Evolutionary conservation across 2,797 vertebrate species (phyloP).

Genomic region (Graptemys geographica): DNA sequence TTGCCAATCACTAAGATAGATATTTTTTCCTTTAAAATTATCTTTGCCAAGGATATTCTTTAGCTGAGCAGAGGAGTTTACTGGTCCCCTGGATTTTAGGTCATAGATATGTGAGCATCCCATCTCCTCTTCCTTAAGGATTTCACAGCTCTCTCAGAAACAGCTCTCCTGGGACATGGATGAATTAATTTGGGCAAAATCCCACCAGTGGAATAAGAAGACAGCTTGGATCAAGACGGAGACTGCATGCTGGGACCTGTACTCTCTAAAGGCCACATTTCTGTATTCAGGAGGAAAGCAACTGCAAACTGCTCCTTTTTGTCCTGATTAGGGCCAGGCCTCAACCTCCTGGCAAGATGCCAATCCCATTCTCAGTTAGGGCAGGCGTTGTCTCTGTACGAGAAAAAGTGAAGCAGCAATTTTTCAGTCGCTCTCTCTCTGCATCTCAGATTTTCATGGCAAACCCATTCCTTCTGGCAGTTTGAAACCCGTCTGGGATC

Average conservation of each 20-base stretch:
- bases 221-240: not conserved
- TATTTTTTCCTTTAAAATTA: not conserved
- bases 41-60: not conserved
- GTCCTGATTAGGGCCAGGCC: accelerated
- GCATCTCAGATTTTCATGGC: not conserved
- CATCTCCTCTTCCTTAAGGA: not conserved
- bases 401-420: not conserved
- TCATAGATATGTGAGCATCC: accelerated
- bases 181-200: not conserved
- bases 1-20: not conserved
- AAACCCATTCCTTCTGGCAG: slow-evolving; percentile 3
- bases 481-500: slow-evolving; percentile 22
- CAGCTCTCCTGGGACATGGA: not conserved
- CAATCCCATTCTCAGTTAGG: not conserved
- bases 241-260: not conserved
- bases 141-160: not conserved
- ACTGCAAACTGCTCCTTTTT: not conserved
- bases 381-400: not conserved
- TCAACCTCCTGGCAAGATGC: not conserved
- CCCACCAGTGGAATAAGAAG: not conserved
- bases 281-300: not conserved
- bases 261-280: accelerated
- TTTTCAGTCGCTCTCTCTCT: not conserved
- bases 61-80: not conserved
- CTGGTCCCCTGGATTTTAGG: not conserved